Conservation (phyloP, 1,140 invertebrate genomes). For the Phenacoccus solenopsis region DNA sequence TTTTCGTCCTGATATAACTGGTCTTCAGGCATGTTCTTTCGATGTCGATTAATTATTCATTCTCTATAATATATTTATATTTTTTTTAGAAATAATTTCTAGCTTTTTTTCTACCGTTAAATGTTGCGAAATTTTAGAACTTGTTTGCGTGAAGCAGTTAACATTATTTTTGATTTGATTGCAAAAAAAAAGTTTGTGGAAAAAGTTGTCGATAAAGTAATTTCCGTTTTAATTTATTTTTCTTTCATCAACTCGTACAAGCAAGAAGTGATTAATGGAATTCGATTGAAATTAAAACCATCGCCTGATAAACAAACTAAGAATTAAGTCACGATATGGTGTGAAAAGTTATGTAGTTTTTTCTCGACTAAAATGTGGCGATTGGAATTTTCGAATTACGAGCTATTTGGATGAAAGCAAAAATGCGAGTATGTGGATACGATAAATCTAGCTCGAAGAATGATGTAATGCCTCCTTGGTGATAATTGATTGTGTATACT, state of each 20-base stretch:
- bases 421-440: no score
- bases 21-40: no score
- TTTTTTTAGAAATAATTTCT: not conserved
- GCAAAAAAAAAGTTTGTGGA: not conserved
- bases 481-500: no score
- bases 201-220: not conserved
- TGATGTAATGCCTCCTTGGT: no score
- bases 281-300: not conserved
- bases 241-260: not conserved
- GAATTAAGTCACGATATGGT: not conserved
- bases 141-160: not conserved
- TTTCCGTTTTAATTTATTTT: not conserved
- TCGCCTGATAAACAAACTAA: not conserved
- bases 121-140: not conserved
- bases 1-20: not conserved
- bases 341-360: not conserved
- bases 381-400: no score
- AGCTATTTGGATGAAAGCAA: no score
- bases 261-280: not conserved
- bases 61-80: not conserved
- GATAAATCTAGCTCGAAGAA: no score
- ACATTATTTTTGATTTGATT: no score
- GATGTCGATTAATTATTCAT: not conserved
- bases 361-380: no score
- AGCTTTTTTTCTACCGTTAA: not conserved